Evolutionary conservation across 2,888 invertebrate genomes (phyloP).

Genomic region (Nomada goodeniana): DNA sequence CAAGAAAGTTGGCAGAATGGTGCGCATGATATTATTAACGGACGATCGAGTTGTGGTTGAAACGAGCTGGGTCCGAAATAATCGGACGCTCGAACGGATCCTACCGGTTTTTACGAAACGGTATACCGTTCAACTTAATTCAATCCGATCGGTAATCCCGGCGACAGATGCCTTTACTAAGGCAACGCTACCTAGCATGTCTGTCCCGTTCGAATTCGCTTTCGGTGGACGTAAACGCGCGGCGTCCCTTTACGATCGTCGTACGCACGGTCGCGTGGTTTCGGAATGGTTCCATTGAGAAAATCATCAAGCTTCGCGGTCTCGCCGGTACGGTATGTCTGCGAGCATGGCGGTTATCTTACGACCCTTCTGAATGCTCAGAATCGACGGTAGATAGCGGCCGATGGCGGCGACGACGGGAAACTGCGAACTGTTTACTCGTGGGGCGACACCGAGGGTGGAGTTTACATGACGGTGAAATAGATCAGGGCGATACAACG

Average conservation of each 20-base stretch:
- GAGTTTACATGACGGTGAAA: conserved; percentile 75
- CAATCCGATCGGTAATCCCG: not conserved
- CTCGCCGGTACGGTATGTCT: conserved; percentile 24
- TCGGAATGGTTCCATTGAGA: conserved; percentile 58
- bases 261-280: conserved; percentile 35
- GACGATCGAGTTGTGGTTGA: too few species aligned
- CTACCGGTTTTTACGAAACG: too few species aligned
- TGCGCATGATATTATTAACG: not conserved
- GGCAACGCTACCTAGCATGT: too few species aligned
- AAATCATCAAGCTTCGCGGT: conserved; percentile 59
- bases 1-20: not conserved
- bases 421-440: conserved; percentile 80
- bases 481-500: conserved; percentile 76
- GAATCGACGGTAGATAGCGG: conserved; percentile 72
- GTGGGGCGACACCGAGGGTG: conserved; percentile 76
- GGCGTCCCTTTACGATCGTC: conserved; percentile 44
- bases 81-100: too few species aligned
- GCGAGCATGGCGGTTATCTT: conserved; percentile 64
- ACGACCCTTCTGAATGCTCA: conserved; percentile 69
- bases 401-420: conserved; percentile 71
- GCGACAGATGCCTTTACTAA: not conserved
- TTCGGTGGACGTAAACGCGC: conserved; percentile 6
- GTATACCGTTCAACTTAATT: not conserved
- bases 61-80: too few species aligned
- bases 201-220: conserved; percentile 2